Base-by-base conservation (phyloP, 2,797 vertebrate genomes). In the Hydrolagus colliei region DNA sequence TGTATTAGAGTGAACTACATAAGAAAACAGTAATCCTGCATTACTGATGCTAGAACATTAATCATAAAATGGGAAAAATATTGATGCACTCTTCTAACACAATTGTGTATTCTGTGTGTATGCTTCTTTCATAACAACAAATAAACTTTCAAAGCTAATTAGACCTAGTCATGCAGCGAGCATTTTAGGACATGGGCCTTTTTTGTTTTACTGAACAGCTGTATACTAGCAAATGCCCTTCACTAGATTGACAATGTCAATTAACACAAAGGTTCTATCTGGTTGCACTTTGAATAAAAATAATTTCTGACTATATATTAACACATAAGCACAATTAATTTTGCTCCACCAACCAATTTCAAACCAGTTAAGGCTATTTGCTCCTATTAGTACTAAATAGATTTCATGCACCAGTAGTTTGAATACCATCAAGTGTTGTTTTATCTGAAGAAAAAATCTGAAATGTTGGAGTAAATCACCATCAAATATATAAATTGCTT, bases 121-220 rank as follows among this genome's bases (percentile, higher is more conserved):
- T 68, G 27, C 13, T 18, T 1, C 11, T 20, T 68, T 82, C 35
- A 32, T 68, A 41, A 18, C 41, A 82, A 68, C 63, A 68, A 41
- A 82, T 13, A 80, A 32, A 32, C 73, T 27, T 80, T 80, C n/a
- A 32, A 80, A 16, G 16, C 68, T 82, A 67, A 41, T 82, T 22
- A 68, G 32, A 9, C 79, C 14, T 20, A 68, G 68, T 68, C 63
- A 68, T 32, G 20, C 11, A 27, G 16, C 9, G 10, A 35, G 22
- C 2, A 9, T 16, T 67, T 82, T 68, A 13, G 35, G 27, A 82
- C 16, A 82, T 18, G 13, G 7, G 13, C 27, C 27, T 82, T 82
- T 20, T 82, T 82, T 20, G 63, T 68, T 68, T 68, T 32, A 68
- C 16, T 20, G 62, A 82, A 82, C 13, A 68, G 63, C 79, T 63